These are phyloP conservation scores for Drosophila biarmipes DNA, from an alignment of 1,140 invertebrate species.

Conservation along the genomic window DNA sequence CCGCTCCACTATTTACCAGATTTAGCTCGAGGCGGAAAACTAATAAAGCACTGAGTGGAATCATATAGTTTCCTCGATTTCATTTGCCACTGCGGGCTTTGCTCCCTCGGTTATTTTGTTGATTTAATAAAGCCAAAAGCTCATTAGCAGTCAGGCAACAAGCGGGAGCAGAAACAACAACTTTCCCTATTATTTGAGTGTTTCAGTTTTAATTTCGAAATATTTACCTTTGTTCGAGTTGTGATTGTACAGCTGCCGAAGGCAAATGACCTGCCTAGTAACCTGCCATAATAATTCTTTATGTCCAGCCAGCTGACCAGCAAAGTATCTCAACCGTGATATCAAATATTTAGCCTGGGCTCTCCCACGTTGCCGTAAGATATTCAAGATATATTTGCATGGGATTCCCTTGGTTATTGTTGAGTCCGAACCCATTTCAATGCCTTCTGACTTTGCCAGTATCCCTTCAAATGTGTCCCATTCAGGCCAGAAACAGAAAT, in stretches of 20 bases:
- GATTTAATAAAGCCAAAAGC: slow-evolving; percentile 46
- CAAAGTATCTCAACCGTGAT: slow-evolving; percentile 3
- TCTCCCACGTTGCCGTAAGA: not conserved
- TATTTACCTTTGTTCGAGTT: slow-evolving; percentile 33
- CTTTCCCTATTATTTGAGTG: slow-evolving; percentile 7
- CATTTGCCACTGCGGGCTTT: not conserved
- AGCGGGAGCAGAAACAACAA: slow-evolving; percentile 1
- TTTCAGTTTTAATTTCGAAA: slow-evolving; percentile 29
- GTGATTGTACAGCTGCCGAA: slow-evolving; percentile 6
- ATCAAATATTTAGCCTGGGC: slow-evolving; percentile 21
- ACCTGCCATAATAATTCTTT: slow-evolving; percentile 1
- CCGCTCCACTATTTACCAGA: not conserved
- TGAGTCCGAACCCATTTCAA: not conserved
- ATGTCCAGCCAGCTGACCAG: not conserved
- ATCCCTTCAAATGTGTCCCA: slow-evolving; percentile 33
- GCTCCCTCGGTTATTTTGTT: slow-evolving; percentile 19
- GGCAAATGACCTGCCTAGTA: not conserved
- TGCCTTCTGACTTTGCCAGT: slow-evolving; percentile 12
- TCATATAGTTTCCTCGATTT: slow-evolving; percentile 16
- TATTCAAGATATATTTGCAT: slow-evolving; percentile 34
- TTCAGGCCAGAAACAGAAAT: slow-evolving; percentile 16
- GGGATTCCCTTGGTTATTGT: slow-evolving; percentile 28
- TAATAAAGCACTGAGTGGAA: slow-evolving; percentile 27
- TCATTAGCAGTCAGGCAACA: slow-evolving; percentile 41
- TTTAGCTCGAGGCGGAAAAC: slow-evolving; percentile 19